Evolutionary conservation across 1,140 invertebrate species (phyloP).

Genomic region (Thereuonema tuberculata): DNA sequence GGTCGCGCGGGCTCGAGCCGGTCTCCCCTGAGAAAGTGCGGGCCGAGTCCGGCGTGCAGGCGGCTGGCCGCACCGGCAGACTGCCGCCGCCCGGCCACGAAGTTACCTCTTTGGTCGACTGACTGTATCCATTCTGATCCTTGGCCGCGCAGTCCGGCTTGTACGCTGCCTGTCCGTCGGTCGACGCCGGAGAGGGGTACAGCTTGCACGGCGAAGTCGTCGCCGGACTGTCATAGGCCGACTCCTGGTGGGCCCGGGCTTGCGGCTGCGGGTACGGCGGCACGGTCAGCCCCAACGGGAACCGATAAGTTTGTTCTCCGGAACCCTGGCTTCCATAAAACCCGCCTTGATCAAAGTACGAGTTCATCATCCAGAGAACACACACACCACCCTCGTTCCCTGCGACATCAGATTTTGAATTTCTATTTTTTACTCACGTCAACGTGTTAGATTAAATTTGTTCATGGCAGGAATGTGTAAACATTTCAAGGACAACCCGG

Average conservation of each 20-base stretch:
- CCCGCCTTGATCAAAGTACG: conserved; percentile 85
- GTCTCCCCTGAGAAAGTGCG: conserved; percentile 17
- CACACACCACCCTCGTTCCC: conserved; percentile 19
- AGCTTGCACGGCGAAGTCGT: conserved; percentile 47
- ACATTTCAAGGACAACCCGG: conserved; percentile 24
- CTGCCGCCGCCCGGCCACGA: conserved; percentile 22
- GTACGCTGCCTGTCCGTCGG: conserved; percentile 2
- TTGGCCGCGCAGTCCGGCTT: conserved; percentile 14
- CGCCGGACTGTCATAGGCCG: conserved; percentile 52
- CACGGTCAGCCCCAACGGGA: conserved; percentile 51
- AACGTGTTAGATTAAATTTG: conserved; percentile 27
- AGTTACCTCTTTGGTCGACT: conserved; percentile 49
- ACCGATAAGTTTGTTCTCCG: conserved; percentile 48
- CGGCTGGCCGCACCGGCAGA: conserved; percentile 55
- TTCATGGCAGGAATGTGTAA: conserved; percentile 24
- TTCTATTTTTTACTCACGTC: conserved; percentile 25
- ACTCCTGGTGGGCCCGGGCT: conserved; percentile 70
- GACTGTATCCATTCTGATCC: conserved; percentile 24
- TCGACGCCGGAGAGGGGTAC: conserved; percentile 47
- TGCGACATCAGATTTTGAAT: conserved; percentile 25
- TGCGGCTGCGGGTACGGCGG: conserved; percentile 20
- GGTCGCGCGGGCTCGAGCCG: conserved; percentile 24
- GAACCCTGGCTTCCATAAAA: conserved; percentile 73
- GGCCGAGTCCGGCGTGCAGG: conserved; percentile 58
- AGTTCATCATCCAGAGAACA: conserved; percentile 57